Evolutionary conservation across 2,888 invertebrate species (phyloP).

Genomic region (Sinotaia quadrata): DNA sequence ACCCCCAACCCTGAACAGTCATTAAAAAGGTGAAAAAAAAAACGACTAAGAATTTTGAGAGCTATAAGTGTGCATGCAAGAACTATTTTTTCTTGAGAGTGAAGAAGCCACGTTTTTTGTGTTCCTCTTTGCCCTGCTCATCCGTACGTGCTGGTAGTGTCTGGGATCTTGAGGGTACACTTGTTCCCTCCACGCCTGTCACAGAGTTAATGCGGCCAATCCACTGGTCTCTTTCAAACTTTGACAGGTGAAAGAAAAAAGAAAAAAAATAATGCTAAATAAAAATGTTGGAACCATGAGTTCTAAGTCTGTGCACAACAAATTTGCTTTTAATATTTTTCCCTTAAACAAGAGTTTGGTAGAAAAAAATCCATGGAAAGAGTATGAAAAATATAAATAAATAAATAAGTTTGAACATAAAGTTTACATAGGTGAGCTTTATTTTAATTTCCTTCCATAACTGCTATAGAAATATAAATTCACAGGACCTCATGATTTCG

Average conservation of each 20-base stretch:
- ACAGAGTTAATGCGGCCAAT: slow-evolving; percentile 86
- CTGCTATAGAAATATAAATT: no score
- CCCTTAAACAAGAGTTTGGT: no score
- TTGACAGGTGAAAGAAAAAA: background rate
- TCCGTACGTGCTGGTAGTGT: slow-evolving; percentile 85
- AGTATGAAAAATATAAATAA: no score
- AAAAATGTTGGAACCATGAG: no score
- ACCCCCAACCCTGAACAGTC: background rate
- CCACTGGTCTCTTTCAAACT: slow-evolving; percentile 95
- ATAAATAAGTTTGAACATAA: no score
- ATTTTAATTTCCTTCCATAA: no score
- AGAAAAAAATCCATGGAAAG: no score
- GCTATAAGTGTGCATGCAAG: no score
- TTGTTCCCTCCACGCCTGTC: slow-evolving; percentile 75
- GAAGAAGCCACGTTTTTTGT: slow-evolving; percentile 97
- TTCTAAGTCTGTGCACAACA: no score
- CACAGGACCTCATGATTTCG: no score
- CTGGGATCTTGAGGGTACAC: slow-evolving; percentile 83
- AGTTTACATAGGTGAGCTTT: no score
- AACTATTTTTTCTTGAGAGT: slow-evolving; percentile 93
- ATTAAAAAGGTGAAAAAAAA: background rate
- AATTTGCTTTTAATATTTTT: slow-evolving; percentile 7
- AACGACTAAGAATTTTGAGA: slow-evolving; percentile 7
- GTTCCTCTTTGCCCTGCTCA: slow-evolving; percentile 83
- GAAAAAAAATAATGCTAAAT: background rate